Base-by-base conservation (phyloP, 2,113 vertebrate species). In the Orycteropus afer region DNA sequence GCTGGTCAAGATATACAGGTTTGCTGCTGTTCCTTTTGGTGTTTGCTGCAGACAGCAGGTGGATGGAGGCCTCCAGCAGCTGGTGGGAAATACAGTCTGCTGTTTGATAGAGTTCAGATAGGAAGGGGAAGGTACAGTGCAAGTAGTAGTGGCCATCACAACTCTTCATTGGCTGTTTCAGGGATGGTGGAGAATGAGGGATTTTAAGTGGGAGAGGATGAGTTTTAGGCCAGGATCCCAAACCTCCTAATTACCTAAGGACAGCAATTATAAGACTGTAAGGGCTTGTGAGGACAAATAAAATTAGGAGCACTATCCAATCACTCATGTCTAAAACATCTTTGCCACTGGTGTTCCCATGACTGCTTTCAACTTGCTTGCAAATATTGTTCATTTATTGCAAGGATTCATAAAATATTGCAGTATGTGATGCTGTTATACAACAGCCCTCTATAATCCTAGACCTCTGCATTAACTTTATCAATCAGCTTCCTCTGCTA, bases 331-430 rank as follows among this genome's bases (percentile, higher is more conserved):
- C 53, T 32, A 65, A 86, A 78, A 51, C 42, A 59, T 85, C 73
- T 47, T 81, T 78, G 89, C 51, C 27, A 5, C 61, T 71, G 86
- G 34, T 47, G 51, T 45, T 94, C 93, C 80, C 78, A 47, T 29
- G 69, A 42, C 61, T 94, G 78, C 57, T 94, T 49, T 79, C 92
- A 88, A 93, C 67, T 93, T 91, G 61, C 65, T 79, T 89, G 61
- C 85, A 97, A 94, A 97, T 97, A 90, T 69, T 96, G 84, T 93
- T 93, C 42, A 81, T 97, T 98, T 94, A 91, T 96, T 97, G 78
- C 86, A 97, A 18, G 45, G n/a, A 85, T 0, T 2, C 89, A 94
- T 96, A 93, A 79, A 95, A 88, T 71, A 97, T 96, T 59, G 17
- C 93, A 96, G 61, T 86, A 27, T 93, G 29, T 78, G 86, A 63